Evolutionary conservation across 2,888 invertebrate genomes (phyloP).

Genomic region (Tubiluchus corallicola): DNA sequence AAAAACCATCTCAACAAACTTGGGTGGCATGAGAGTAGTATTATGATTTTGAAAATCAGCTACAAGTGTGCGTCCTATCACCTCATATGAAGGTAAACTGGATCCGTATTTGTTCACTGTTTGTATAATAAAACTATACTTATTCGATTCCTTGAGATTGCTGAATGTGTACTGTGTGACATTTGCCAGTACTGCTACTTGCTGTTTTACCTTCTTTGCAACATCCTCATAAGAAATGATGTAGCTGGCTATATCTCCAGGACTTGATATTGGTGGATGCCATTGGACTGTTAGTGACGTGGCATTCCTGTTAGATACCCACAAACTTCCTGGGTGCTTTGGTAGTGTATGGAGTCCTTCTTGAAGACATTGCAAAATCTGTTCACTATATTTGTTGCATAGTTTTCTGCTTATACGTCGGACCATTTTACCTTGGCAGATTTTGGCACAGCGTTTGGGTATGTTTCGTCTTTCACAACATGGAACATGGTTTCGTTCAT

Average conservation of each 20-base stretch:
- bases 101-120: neutral
- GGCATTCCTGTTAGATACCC: no score
- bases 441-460: no score
- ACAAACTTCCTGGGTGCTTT: no score
- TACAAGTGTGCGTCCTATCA: neutral
- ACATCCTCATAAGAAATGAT: neutral
- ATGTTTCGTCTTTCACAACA: no score
- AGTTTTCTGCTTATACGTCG: no score
- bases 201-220: no score
- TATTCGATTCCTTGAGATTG: neutral
- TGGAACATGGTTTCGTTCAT: neutral
- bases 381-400: neutral
- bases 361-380: neutral
- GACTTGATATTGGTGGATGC: neutral
- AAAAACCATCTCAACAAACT: neutral
- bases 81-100: neutral
- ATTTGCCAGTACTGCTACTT: neutral
- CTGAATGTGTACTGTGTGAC: neutral
- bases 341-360: constrained; percentile 1
- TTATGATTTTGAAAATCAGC: no score
- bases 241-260: neutral
- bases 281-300: neutral
- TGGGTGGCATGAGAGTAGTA: no score
- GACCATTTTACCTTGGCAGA: no score
- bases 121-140: neutral